These are phyloP conservation scores for Urechis unicinctus DNA, from an alignment of 2,888 invertebrate species.

Conservation along the genomic window DNA sequence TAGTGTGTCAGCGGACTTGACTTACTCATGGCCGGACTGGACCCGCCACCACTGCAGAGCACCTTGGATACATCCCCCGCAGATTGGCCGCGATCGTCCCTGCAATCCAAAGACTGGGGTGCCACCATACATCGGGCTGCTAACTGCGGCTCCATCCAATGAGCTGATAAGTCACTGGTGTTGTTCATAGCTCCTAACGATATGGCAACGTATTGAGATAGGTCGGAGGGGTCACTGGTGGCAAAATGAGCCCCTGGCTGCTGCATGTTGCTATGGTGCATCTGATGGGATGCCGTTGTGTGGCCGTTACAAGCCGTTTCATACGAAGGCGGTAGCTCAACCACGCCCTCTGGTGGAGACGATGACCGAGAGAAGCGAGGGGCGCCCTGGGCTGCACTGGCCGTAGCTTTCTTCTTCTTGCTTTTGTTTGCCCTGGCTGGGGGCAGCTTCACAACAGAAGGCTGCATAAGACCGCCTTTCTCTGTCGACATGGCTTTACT, in stretches of 20 bases:
- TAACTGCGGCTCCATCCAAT: not conserved
- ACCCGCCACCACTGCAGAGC: not conserved
- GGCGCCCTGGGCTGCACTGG: not conserved
- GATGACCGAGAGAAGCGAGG: not conserved
- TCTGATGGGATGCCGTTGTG: not conserved
- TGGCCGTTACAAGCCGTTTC: slow-evolving; percentile 12
- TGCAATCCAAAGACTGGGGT: not conserved
- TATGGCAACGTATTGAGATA: not conserved
- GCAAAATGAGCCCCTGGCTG: not conserved
- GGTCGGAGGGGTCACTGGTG: not conserved
- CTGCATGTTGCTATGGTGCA: not conserved
- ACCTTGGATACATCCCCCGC: not conserved
- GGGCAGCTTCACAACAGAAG: slow-evolving; percentile 6
- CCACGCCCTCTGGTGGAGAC: not conserved
- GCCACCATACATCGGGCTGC: not conserved
- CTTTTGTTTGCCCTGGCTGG: not conserved
- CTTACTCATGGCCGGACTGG: slow-evolving; percentile 5
- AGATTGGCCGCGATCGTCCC: not conserved
- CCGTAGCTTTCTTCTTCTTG: slow-evolving; percentile 6
- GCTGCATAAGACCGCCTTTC: not conserved
- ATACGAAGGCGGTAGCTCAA: slow-evolving; percentile 21
- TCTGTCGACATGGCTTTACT: not conserved
- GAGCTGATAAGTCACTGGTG: not conserved
- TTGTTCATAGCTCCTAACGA: not conserved
- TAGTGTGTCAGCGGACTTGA: slow-evolving; percentile 6